Conservation (phyloP, 2,113 vertebrate species). For the Piprites chloris region DNA sequence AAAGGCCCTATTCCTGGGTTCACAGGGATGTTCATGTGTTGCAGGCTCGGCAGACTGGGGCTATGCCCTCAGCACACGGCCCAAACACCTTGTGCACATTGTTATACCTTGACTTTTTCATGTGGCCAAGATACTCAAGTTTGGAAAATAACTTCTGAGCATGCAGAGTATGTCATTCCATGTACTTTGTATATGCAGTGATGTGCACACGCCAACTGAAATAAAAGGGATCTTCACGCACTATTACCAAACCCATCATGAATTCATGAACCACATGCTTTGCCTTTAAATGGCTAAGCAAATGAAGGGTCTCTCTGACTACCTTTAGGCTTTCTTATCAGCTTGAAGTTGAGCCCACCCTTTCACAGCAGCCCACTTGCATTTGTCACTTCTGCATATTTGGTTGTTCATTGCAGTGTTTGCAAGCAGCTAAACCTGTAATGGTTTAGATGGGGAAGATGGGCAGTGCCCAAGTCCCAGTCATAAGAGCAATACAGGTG, state of each 20-base stretch:
- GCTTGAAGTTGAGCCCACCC: not conserved
- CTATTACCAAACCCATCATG: not conserved
- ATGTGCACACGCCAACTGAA: not conserved
- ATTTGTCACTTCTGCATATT: not conserved
- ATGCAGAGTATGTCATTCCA: not conserved
- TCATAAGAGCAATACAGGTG: not conserved
- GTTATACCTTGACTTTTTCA: not conserved
- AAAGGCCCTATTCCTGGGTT: not conserved
- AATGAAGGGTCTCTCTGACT: not conserved
- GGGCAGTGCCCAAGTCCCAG: not conserved
- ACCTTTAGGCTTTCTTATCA: not conserved
- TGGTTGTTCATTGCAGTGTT: not conserved
- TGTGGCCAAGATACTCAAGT: not conserved
- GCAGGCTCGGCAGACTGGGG: not conserved
- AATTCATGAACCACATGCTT: not conserved
- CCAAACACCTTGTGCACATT: not conserved
- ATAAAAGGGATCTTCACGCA: not conserved
- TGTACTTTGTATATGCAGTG: not conserved
- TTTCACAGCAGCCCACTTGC: not conserved
- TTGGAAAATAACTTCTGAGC: not conserved
- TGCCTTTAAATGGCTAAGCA: not conserved
- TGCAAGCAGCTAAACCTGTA: not conserved
- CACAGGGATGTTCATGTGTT: fast-evolving
- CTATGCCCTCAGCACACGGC: not conserved
- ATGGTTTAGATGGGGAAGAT: not conserved